Base-by-base conservation (phyloP, 2,113 vertebrate genomes). In the Coturnix japonica region DNA sequence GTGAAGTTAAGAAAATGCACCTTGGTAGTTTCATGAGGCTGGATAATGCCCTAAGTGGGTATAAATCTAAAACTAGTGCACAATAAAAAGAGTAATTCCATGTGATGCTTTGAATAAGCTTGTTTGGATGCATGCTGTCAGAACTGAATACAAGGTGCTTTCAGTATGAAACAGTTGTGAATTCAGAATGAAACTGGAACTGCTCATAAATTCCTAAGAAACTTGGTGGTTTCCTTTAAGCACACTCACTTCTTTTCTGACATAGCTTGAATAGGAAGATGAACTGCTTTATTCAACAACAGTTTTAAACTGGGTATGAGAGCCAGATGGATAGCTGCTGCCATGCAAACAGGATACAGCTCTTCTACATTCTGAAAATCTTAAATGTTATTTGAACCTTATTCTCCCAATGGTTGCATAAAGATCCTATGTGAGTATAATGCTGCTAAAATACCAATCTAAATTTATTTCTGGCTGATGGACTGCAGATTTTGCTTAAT, bases 111-210 rank as follows among this genome's bases (percentile, higher is more conserved):
- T 56, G 31, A 66, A 26, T 18, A 43, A 46, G 17, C 13, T 65
- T 69, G 11, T 85, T 66, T 49, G 4, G 33, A 41, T 77, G 30
- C 21, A 41, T 0, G 0, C 77, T 59, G 14, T 80, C 28, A 39
- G 54, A 7, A 13, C 6, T 73, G 35, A 87, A 10, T 5, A 75
- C 39, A 15, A 46, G 18, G 5, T 26, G 20, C 4, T 6, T 64
- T 91, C 23, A 69, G 8, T 7, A 73, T 5, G 14, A 56, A 53
- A 25, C 8, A 30, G 6, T 20, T 18, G 18, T 57, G 54, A 57
- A 57, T n/a, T 26, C 11, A 80, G 61, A 91, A 60, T 23, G 69
- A 91, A 96, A 95, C 65, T 94, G 88, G 78, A 95, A 91, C 70
- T 65, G 14, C n/a, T 80, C 8, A 59, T 41, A 59, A 22, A 13